Evolutionary conservation across 2,888 invertebrate genomes (phyloP).

Genomic region (Drosophila hamatofila): DNA sequence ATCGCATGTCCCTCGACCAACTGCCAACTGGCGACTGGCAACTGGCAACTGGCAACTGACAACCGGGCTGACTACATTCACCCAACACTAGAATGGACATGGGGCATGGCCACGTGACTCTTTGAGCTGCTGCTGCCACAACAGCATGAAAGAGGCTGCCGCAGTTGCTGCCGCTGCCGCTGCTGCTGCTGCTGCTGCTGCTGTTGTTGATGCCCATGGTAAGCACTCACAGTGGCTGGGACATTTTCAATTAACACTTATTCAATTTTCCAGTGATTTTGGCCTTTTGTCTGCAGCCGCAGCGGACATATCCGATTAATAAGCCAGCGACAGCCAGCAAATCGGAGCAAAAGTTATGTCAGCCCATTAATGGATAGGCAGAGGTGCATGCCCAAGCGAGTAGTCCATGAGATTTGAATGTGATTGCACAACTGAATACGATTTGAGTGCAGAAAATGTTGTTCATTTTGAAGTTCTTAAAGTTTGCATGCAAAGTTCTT

Average conservation of each 20-base stretch:
- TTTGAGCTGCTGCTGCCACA: slow-evolving; percentile 8
- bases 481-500: no score
- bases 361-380: slow-evolving; percentile 7
- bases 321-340: slow-evolving; percentile 12
- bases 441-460: not conserved
- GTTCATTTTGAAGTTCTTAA: not conserved
- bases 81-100: slow-evolving; percentile 29
- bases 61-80: slow-evolving; percentile 20
- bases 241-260: slow-evolving; percentile 66
- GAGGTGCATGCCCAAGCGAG: not conserved
- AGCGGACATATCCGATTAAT: slow-evolving; percentile 32
- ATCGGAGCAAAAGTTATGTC: slow-evolving; percentile 15
- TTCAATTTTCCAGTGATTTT: slow-evolving; percentile 69
- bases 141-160: not conserved
- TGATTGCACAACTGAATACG: not conserved
- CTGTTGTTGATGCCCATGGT: slow-evolving; percentile 55
- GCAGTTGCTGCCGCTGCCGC: not conserved
- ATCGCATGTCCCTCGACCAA: slow-evolving; percentile 48
- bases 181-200: slow-evolving; percentile 25
- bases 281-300: slow-evolving; percentile 50
- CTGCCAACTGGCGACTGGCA: slow-evolving; percentile 15
- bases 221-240: slow-evolving; percentile 38
- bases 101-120: slow-evolving; percentile 31
- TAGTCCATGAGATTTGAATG: not conserved
- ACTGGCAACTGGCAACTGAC: slow-evolving; percentile 18